Base-by-base conservation (phyloP, 2,797 vertebrate species). In the Acipenser transmontanus region DNA sequence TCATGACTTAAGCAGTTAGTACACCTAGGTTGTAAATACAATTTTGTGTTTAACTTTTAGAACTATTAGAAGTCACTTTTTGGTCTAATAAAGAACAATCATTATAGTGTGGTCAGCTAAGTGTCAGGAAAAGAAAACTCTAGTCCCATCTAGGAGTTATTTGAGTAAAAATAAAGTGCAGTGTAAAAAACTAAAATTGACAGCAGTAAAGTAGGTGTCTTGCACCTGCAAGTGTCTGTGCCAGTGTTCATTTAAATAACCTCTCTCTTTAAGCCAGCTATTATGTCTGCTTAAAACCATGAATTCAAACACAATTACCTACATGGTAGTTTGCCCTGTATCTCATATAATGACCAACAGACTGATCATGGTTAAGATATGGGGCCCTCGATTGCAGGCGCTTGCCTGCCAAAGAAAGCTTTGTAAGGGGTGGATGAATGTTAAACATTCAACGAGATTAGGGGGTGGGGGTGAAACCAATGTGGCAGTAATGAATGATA, bases 401-500 rank as follows among this genome's bases (percentile, higher is more conserved):
- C 54, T 57, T 57, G 54, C 14, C 54, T 13, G 12, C 54, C 54
- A 57, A 57, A 57, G 54, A 57, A 57, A 57, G 54, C 54, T 57
- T 57, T 57, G 54, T 57, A 57, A 57, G 54, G 14, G n/a, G 54
- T 57, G 54, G 54, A 13, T n/a, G 54, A 57, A 6, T 57, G 54
- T 57, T 57, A 57, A 57, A 57, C 14, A 57, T 57, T 57, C 12
- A 11, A 57, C 9, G 8, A 50, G 62, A 63, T 11, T 72, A 73
- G 72, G 71, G 69, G 69, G 69, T 67, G 49, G 68, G 68, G 63
- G 62, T 64, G 67, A 66, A 65, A 67, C 63, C 68, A 74, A 6
- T 20, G 64, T 78, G 79, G 81, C 51, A 76, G 78, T 73, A 70
- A 81, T 71, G 76, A 70, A 81, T 84, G 77, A 77, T 72, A 75